phyloP scores from a whole-genome alignment of 1,140 invertebrate species.

The Drosophila melanica region DNA sequence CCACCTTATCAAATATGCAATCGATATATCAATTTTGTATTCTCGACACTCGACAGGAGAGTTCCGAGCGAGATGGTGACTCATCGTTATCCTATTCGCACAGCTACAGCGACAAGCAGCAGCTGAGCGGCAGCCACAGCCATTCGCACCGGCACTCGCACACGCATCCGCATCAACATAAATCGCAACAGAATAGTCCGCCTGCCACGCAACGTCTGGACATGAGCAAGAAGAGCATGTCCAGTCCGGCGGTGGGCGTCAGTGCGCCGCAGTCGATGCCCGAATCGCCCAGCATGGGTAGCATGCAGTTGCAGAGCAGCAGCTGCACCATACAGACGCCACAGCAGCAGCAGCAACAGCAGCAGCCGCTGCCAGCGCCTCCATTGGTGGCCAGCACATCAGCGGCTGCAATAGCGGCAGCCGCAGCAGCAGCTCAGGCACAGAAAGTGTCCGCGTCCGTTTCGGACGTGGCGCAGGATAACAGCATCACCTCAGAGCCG shows the following conservation, averaged over 20 bases:
- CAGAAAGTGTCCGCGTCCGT: slow-evolving; percentile 32
- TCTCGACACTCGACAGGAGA: slow-evolving; percentile 51
- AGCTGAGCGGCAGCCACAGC: slow-evolving; percentile 47
- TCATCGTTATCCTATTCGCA: slow-evolving; percentile 80
- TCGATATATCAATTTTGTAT: not conserved
- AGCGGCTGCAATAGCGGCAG: slow-evolving; percentile 1
- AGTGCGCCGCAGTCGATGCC: slow-evolving; percentile 63
- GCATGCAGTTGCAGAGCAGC: slow-evolving; percentile 70
- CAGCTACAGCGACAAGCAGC: slow-evolving; percentile 74
- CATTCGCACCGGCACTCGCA: slow-evolving; percentile 44
- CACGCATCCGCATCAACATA: slow-evolving; percentile 38
- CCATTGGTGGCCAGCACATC: slow-evolving; percentile 38
- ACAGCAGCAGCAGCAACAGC: slow-evolving; percentile 64
- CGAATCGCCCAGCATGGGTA: slow-evolving; percentile 81
- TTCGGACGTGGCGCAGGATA: slow-evolving; percentile 75
- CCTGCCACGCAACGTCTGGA: slow-evolving; percentile 72
- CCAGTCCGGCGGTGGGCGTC: slow-evolving; percentile 75
- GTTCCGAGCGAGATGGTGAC: slow-evolving; percentile 73
- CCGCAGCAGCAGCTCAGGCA: slow-evolving; percentile 32
- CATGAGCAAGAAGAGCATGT: slow-evolving; percentile 82
- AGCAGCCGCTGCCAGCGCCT: slow-evolving; percentile 37
- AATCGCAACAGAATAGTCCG: slow-evolving; percentile 73
- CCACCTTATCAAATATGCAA: not conserved
- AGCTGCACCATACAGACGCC: slow-evolving; percentile 78
- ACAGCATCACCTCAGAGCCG: slow-evolving; percentile 82